Evolutionary conservation across 2,888 invertebrate genomes (phyloP), one percentile per base, ranked within the genome.

Genomic region (Spisula solida): DNA sequence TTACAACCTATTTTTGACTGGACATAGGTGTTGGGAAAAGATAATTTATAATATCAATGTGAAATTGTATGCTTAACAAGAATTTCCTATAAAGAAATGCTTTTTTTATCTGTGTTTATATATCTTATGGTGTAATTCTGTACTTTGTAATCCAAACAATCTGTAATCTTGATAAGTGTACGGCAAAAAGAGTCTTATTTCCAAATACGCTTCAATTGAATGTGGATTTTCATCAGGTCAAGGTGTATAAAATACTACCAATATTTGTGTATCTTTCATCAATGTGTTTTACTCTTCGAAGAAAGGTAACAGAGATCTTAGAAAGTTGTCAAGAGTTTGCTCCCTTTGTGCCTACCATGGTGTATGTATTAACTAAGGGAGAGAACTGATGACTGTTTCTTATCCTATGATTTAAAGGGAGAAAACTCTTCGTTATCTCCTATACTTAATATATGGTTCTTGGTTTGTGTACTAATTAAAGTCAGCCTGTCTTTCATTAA

Each of bases 391-490:
- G 41, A 41, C 8, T 41, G 41, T 41, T 8, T 41, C 8, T 41
- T 41, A 41, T 8, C 2, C 41, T 41, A 5, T 41, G 41, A 5
- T 5, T n/a, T n/a, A 5, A 41, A 41, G 41, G 41, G 41, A 41
- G 41, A 41, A 8, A 41, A 41, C 8, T 41, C 41, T 8, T 41
- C 4, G 14, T n/a, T 41, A 41, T 41, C 41, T 41, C 8, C 41
- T 0, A 16, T 75, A 34, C 14, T 34, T 12, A 2, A 75, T 14
- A 18, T 34, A 29, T 34, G 75, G 75, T 34, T 75, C 14, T 34
- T 75, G 75, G 75, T 75, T 18, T 75, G 31, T 75, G 75, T 75
- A 75, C 75, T 75, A 34, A 16, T 75, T 31, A 34, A 34, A 75
- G 8, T 75, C 75, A 4, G 75, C 5, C 34, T 75, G 6, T 75